Evolutionary conservation across 2,888 invertebrate genomes (phyloP).

Genomic region (Caprella mutica): DNA sequence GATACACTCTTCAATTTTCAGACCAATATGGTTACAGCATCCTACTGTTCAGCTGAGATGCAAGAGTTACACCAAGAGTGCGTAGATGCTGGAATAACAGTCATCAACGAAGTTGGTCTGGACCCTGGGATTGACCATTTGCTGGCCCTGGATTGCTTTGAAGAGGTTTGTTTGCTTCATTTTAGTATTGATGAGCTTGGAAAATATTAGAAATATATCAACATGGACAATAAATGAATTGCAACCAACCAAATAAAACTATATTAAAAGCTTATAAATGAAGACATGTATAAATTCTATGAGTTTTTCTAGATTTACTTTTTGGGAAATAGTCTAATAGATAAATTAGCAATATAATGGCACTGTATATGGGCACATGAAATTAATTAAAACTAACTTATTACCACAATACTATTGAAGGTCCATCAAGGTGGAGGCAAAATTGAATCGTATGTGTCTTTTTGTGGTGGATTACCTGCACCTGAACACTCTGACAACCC

Average conservation of each 20-base stretch:
- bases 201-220: too few relatives aligned
- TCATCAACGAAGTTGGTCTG: conserved; percentile 91
- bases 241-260: neutral
- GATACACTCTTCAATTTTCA: neutral
- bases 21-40: conserved; percentile 86
- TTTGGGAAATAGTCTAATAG: too few relatives aligned
- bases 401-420: conserved; percentile 3
- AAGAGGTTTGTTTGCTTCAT: too few relatives aligned
- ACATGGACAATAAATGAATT: too few relatives aligned
- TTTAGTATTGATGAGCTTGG: too few relatives aligned
- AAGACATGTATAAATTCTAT: conserved; percentile 5
- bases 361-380: too few relatives aligned
- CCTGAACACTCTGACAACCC: conserved; percentile 91
- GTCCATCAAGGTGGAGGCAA: conserved; percentile 46
- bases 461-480: conserved; percentile 90
- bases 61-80: conserved; percentile 66
- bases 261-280: neutral
- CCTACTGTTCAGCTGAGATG: conserved; percentile 79
- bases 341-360: too few relatives aligned
- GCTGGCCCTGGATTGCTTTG: conserved; percentile 90
- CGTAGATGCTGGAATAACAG: conserved; percentile 73
- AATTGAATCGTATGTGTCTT: conserved; percentile 88
- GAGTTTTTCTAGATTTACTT: too few relatives aligned
- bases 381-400: too few relatives aligned
- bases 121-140: conserved; percentile 99